Evolutionary conservation across 2,888 invertebrate genomes (phyloP).

Genomic region (Arctia plantaginis): DNA sequence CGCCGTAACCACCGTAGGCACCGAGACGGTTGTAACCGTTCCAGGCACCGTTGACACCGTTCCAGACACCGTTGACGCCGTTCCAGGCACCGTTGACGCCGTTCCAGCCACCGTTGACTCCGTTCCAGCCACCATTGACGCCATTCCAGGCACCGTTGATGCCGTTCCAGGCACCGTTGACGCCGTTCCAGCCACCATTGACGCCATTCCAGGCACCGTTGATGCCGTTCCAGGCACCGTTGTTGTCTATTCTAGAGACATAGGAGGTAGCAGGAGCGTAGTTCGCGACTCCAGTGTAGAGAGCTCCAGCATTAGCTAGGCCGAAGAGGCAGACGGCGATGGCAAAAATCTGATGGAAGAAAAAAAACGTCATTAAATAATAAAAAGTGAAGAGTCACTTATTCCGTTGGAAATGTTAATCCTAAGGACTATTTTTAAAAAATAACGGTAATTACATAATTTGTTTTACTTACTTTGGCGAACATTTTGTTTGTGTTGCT

Average conservation of each 20-base stretch:
- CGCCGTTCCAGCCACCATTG: slow-evolving; percentile 10
- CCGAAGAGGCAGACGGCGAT: slow-evolving; percentile 64
- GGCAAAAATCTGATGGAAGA: slow-evolving; percentile 56
- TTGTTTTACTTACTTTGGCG: slow-evolving; percentile 64
- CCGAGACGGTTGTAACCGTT: slow-evolving; percentile 26
- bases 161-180: slow-evolving; percentile 11
- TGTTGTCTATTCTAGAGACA: background rate
- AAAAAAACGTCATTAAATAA: background rate
- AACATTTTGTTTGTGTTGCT: slow-evolving; percentile 67
- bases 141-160: too few relatives aligned
- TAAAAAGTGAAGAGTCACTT: background rate
- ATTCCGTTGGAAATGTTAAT: background rate
- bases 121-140: background rate
- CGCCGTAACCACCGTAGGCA: slow-evolving; percentile 26
- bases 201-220: background rate
- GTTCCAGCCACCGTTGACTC: background rate
- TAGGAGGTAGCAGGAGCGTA: slow-evolving; percentile 44
- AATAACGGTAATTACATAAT: background rate
- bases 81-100: slow-evolving; percentile 20
- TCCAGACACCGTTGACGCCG: slow-evolving; percentile 21
- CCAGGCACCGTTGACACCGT: too few relatives aligned
- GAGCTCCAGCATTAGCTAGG: slow-evolving; percentile 60
- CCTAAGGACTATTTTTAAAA: background rate
- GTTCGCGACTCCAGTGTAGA: slow-evolving; percentile 45
- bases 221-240: slow-evolving; percentile 21